These are phyloP conservation scores for Oceanodroma tethys DNA, from an alignment of 2,113 vertebrate genomes.

Conservation along the genomic window DNA sequence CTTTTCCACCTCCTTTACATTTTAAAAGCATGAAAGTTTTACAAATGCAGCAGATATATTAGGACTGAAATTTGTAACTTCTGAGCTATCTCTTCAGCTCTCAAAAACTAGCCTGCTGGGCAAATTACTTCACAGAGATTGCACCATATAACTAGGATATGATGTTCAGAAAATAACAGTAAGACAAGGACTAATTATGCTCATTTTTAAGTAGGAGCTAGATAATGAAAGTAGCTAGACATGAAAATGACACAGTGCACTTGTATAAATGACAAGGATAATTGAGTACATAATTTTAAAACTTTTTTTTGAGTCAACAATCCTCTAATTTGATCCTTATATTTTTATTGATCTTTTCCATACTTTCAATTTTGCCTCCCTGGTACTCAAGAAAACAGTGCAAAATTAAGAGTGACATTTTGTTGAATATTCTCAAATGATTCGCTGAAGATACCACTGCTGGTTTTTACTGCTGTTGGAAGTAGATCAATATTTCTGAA, in stretches of 20 bases:
- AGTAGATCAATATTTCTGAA: not conserved
- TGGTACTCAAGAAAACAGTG: not conserved
- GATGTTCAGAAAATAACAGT: not conserved
- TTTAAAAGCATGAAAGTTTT: not conserved
- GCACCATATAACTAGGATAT: not conserved
- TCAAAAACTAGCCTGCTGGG: not conserved
- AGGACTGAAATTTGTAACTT: not conserved
- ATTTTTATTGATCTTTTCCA: not conserved
- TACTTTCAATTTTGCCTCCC: not conserved
- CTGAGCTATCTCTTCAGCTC: not conserved
- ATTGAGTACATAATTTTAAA: not conserved
- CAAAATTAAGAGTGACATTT: not conserved
- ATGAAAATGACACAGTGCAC: not conserved
- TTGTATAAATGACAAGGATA: not conserved
- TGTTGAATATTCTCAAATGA: not conserved
- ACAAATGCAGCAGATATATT: not conserved
- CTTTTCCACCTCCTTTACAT: not conserved
- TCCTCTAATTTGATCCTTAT: not conserved
- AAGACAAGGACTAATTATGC: not conserved
- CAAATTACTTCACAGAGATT: not conserved
- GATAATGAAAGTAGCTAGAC: not conserved
- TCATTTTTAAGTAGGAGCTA: not conserved
- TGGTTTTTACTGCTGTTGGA: not conserved
- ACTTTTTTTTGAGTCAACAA: not conserved
- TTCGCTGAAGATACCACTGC: not conserved